phyloP scores from a whole-genome alignment of 53 echinoderm and acorn worm species.

The Crossaster papposus region DNA sequence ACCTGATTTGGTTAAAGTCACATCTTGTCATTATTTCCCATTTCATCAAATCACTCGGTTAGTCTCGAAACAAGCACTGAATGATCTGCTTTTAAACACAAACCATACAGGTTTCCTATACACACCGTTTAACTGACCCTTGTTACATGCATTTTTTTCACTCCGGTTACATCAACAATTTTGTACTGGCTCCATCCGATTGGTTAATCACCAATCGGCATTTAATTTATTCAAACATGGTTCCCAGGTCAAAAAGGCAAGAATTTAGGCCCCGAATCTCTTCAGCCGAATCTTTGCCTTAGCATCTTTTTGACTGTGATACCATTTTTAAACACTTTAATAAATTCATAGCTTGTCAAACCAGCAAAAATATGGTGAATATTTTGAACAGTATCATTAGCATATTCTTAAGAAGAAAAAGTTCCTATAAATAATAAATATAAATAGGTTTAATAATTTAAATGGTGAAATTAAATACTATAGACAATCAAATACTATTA shows the following conservation, averaged over 20 bases:
- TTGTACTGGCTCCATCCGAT: constrained; percentile 40
- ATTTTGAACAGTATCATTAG: constrained; percentile 20
- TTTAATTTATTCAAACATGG: constrained; percentile 51
- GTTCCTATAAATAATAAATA: constrained; percentile 11
- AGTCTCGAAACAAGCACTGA: constrained; percentile 4
- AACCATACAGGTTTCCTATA: constrained; percentile 5
- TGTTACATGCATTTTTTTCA: constrained; percentile 55
- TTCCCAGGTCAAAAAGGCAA: constrained; percentile 29
- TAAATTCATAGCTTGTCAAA: constrained; percentile 43
- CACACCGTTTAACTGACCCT: constrained; percentile 12
- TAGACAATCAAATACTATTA: constrained; percentile 42
- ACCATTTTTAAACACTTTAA: constrained; percentile 37
- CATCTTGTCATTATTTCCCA: neutral
- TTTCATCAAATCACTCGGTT: neutral
- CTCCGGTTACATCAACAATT: constrained; percentile 42
- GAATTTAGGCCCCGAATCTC: constrained; percentile 56
- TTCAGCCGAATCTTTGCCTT: constrained; percentile 52
- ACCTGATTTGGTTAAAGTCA: neutral
- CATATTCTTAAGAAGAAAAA: constrained; percentile 13
- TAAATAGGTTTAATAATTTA: constrained; percentile 45
- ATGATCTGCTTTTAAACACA: neutral
- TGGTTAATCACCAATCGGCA: constrained; percentile 53
- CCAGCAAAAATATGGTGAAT: constrained; percentile 31
- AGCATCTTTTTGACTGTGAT: constrained; percentile 33
- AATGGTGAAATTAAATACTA: constrained; percentile 37